Base-by-base conservation (phyloP, 2,888 invertebrate species). In the Alviniconcha strummeri region DNA sequence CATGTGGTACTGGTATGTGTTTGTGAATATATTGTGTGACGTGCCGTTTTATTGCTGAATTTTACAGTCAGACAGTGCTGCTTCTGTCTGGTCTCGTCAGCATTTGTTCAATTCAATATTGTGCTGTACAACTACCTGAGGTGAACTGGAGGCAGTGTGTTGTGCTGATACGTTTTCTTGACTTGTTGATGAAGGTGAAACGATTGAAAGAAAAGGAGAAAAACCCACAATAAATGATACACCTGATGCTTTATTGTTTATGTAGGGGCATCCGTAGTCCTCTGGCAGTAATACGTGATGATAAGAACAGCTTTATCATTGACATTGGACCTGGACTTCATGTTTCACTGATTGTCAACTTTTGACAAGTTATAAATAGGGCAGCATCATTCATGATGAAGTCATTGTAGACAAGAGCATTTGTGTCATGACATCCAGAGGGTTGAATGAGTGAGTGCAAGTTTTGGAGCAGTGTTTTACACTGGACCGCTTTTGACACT, bases 301-400 rank as follows among this genome's bases (percentile, higher is more conserved):
- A 64, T 64, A 15, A 64, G 15, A 15, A 64, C 64, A 64, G 64
- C 15, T 36, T 36, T 36, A 36, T 36, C 36, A 36, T 36, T 36
- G 36, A 36, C 36, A 36, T 3, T 36, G 36, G 36, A 36, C 36
- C 3, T 36, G 36, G 36, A 36, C 36, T 36, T 36, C 36, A 36
- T 36, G 36, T 8, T 76, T 57, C 9, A 57, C 57, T 64, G 60
- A 78, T 52, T 36, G 64, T 64, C 19, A 13, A 52, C 15, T 64
- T 78, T n/a, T 9, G 77, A 78, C 78, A 78, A 36, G 78, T 6
- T 64, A 7, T 57, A 64, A 78, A 78, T 78, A 78, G 78, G 78
- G 78, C 78, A 78, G 78, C 78, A 52, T 64, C 78, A 78, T 55
- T 6, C 60, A 60, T 13, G 19, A n/a, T 13, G 15, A 4, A 19